phyloP scores from a whole-genome alignment of 2,113 vertebrate genomes.

The Myotis lucifugus region DNA sequence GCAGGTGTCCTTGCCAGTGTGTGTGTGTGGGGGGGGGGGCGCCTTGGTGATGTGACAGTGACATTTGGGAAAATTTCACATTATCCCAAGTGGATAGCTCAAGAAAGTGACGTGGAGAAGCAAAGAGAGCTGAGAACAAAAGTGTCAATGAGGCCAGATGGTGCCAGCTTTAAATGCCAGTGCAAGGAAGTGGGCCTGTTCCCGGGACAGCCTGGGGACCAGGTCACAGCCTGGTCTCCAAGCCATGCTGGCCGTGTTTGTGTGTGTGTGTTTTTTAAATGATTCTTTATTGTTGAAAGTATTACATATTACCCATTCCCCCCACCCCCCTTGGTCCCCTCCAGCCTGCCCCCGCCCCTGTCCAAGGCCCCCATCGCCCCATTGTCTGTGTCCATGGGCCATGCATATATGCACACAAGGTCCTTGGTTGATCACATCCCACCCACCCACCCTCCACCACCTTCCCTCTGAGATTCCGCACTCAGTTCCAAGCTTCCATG shows the following conservation, averaged over 20 bases:
- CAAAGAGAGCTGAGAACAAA: not conserved
- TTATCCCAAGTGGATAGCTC: rapidly evolving
- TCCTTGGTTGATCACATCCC: no score
- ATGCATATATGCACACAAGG: no score
- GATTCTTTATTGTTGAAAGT: no score
- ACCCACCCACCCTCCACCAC: not conserved
- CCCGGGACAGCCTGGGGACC: not conserved
- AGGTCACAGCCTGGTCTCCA: not conserved
- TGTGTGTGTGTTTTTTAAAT: no score
- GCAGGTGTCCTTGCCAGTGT: not conserved
- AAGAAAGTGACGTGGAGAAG: not conserved
- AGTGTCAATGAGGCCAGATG: not conserved
- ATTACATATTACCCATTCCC: no score
- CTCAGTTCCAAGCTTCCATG: no score
- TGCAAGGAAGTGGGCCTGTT: not conserved
- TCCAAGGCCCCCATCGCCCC: no score
- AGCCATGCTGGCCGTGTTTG: not conserved
- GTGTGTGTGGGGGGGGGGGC: no score
- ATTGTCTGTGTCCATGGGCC: no score
- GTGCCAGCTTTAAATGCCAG: not conserved
- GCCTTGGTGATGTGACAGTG: not conserved
- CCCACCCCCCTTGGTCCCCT: no score
- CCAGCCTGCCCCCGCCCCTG: no score
- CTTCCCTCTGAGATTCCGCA: no score
- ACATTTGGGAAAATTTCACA: not conserved